Conservation (phyloP, 2,888 invertebrate genomes). For the Pheosia tremula region DNA sequence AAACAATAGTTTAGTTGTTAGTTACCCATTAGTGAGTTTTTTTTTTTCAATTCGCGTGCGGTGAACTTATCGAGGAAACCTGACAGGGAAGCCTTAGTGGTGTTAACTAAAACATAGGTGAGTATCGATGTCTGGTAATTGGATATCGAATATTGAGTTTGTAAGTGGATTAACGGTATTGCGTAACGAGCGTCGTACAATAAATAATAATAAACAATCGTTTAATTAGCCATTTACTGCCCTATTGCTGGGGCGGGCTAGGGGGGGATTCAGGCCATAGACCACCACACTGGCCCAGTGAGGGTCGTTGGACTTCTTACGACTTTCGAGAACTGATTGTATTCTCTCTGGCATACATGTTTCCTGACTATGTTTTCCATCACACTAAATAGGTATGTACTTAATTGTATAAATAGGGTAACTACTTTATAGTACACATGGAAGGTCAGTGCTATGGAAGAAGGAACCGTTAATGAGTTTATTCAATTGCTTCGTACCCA, state of each 20-base stretch:
- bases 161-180: constrained; percentile 33
- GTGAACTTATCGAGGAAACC: constrained; percentile 53
- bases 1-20: constrained; percentile 17
- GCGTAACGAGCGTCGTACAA: constrained; percentile 27
- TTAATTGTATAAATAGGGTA: too few relatives aligned
- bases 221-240: too few relatives aligned
- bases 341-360: too few relatives aligned
- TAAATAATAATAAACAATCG: neutral
- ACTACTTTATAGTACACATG: neutral
- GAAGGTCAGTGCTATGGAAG: neutral
- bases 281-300: too few relatives aligned
- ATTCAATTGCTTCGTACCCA: constrained; percentile 15
- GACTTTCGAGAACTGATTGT: too few relatives aligned
- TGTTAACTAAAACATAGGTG: constrained; percentile 56
- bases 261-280: too few relatives aligned
- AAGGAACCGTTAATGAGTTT: constrained; percentile 2
- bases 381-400: too few relatives aligned
- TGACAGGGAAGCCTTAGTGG: constrained; percentile 55
- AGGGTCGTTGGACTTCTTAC: too few relatives aligned
- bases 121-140: constrained; percentile 55
- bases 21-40: constrained; percentile 34
- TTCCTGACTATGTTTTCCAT: too few relatives aligned
- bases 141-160: constrained; percentile 47
- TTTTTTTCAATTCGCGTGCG: constrained; percentile 38
- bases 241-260: too few relatives aligned